These are phyloP conservation scores for Macrosoma leucophasiata DNA, from an alignment of 2,888 invertebrate species.

Conservation along the genomic window DNA sequence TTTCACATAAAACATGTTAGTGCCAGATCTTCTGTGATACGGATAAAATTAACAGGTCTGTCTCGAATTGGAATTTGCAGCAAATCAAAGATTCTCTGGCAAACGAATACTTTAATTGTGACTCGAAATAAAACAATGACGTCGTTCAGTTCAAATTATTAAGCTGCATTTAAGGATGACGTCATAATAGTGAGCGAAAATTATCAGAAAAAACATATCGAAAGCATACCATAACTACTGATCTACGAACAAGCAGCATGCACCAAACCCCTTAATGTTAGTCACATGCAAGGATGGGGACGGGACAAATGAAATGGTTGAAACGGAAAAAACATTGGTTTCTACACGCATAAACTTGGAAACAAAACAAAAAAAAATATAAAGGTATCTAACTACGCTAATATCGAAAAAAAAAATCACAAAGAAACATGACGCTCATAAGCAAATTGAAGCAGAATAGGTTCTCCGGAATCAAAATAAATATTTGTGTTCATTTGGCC, in stretches of 20 bases:
- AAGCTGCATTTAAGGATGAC: too few relatives aligned
- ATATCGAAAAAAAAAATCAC: constrained; percentile 51
- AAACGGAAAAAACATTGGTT: constrained; percentile 73
- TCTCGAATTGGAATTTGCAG: too few relatives aligned
- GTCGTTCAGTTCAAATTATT: too few relatives aligned
- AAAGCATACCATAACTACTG: constrained; percentile 57
- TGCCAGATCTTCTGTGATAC: constrained; percentile 52
- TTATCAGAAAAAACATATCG: constrained; percentile 60
- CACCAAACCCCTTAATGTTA: constrained; percentile 60
- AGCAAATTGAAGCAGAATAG: constrained; percentile 76
- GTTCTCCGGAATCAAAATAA: constrained; percentile 75
- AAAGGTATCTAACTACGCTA: constrained; percentile 67
- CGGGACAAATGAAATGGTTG: constrained; percentile 54
- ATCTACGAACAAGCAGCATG: constrained; percentile 64
- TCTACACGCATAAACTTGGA: constrained; percentile 62
- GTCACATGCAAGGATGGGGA: constrained; percentile 60
- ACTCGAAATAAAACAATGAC: too few relatives aligned
- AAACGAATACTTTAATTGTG: too few relatives aligned
- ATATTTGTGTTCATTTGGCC: constrained; percentile 72
- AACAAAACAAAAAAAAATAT: too few relatives aligned
- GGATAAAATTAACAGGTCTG: too few relatives aligned
- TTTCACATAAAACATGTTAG: constrained; percentile 35
- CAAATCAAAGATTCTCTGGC: too few relatives aligned
- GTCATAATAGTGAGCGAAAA: too few relatives aligned
- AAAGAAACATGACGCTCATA: constrained; percentile 71